Conservation (phyloP, 2,888 invertebrate species). For the Drosophila hawaiiensis region DNA sequence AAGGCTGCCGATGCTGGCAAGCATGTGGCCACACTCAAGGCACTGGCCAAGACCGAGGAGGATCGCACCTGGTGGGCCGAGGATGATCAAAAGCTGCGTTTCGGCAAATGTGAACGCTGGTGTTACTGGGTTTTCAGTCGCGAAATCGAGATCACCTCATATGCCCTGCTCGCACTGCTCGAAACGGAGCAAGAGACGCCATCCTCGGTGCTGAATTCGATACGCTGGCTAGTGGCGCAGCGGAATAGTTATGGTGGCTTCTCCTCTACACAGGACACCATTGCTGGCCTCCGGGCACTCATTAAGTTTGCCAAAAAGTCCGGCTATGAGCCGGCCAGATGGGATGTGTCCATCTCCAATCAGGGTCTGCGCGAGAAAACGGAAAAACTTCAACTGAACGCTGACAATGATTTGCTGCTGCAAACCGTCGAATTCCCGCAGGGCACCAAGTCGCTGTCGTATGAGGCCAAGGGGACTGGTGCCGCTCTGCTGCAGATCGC, state of each 20-base stretch:
- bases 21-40: constrained; percentile 82
- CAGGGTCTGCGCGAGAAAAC: constrained; percentile 83
- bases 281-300: constrained; percentile 90
- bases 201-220: constrained; percentile 85
- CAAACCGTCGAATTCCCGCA: constrained; percentile 88
- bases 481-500: constrained; percentile 92
- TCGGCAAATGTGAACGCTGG: constrained; percentile 53
- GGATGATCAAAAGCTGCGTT: constrained; percentile 84
- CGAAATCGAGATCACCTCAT: constrained; percentile 82
- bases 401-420: constrained; percentile 92
- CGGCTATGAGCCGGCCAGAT: constrained; percentile 86
- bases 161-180: constrained; percentile 80
- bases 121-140: constrained; percentile 85
- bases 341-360: constrained; percentile 87
- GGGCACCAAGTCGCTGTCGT: constrained; percentile 88
- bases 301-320: constrained; percentile 86
- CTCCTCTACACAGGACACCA: constrained; percentile 91
- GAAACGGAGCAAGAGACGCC: constrained; percentile 70
- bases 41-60: constrained; percentile 87
- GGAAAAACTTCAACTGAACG: constrained; percentile 88
- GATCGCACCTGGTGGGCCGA: constrained; percentile 94
- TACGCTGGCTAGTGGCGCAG: constrained; percentile 91
- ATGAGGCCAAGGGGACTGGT: constrained; percentile 93
- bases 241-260: constrained; percentile 90
- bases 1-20: constrained; percentile 89